Evolutionary conservation across 2,888 invertebrate genomes (phyloP), one percentile per base, ranked within the genome.

Genomic region (Cactoblastis cactorum): DNA sequence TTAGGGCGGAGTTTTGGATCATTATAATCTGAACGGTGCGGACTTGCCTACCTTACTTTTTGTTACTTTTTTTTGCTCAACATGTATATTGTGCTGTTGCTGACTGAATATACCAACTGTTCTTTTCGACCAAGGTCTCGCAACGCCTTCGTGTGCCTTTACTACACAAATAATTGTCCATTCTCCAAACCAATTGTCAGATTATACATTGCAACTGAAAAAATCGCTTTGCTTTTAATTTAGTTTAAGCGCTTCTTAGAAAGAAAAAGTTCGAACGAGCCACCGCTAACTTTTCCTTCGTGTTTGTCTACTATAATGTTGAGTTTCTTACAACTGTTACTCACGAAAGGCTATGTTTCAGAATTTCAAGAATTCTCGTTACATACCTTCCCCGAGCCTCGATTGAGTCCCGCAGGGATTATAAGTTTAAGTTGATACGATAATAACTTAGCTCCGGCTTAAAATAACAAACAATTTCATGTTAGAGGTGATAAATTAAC

Each of bases 61-160:
- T 86, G 81, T 71, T 70, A 59, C 57, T 60, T 79, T 84, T 80
- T 28, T 86, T 85, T 84, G 71, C 66, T 61, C 61, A 65, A 65
- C 74, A 71, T 72, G 73, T 77, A 77, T 24, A 73, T 75, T 65
- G 69, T 69, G 75, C 61, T 61, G 61, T 63, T 65, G 59, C 65
- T 63, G 70, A 62, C 67, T 63, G 66, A 61, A 63, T 68, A 69
- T 67, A 67, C 71, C 77, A 71, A 80, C 81, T 77, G 80, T 81
- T 83, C 77, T 73, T 70, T 77, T 78, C 73, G 64, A 68, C 73
- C 87, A 86, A 86, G 86, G 86, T 81, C 82, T 76, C 69, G 57
- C 63, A 60, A 71, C 69, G 66, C 70, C 67, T 72, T 66, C 63
- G 68, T 66, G 58, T 63, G 64, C 67, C 58, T 71, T 71, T 77